Conservation (phyloP, 1,140 invertebrate species). For the Centruroides sculpturatus region DNA sequence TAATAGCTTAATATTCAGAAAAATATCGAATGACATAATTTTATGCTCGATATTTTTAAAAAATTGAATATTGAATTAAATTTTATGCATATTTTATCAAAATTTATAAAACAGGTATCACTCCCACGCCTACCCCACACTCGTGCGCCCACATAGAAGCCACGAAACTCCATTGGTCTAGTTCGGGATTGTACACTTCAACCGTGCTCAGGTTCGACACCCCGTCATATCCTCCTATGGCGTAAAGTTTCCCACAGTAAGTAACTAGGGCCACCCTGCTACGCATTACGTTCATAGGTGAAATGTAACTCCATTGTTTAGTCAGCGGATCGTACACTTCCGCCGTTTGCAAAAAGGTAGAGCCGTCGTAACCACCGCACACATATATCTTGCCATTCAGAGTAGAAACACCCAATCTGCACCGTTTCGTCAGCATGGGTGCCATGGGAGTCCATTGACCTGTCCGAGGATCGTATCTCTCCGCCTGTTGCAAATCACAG, state of each 20-base stretch:
- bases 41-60: too few species aligned
- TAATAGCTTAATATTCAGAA: too few species aligned
- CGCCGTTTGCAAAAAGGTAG: constrained; percentile 55
- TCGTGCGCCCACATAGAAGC: constrained; percentile 70
- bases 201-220: constrained; percentile 58
- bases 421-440: constrained; percentile 63
- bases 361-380: constrained; percentile 71
- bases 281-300: constrained; percentile 69
- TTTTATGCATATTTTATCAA: too few species aligned
- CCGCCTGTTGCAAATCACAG: constrained; percentile 38
- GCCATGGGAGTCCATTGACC: constrained; percentile 59
- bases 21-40: too few species aligned
- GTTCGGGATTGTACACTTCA: constrained; percentile 60
- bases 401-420: constrained; percentile 67
- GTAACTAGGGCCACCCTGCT: constrained; percentile 70
- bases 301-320: constrained; percentile 59
- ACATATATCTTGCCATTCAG: constrained; percentile 70
- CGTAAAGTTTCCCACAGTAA: constrained; percentile 74
- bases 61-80: too few species aligned
- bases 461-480: constrained; percentile 59
- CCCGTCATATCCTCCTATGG: constrained; percentile 66
- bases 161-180: constrained; percentile 56
- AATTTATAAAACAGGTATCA: constrained; percentile 40
- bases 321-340: constrained; percentile 65
- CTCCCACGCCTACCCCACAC: constrained; percentile 74